phyloP scores from a whole-genome alignment of 2,797 vertebrate genomes.

The Dendrocincla tyrannina region DNA sequence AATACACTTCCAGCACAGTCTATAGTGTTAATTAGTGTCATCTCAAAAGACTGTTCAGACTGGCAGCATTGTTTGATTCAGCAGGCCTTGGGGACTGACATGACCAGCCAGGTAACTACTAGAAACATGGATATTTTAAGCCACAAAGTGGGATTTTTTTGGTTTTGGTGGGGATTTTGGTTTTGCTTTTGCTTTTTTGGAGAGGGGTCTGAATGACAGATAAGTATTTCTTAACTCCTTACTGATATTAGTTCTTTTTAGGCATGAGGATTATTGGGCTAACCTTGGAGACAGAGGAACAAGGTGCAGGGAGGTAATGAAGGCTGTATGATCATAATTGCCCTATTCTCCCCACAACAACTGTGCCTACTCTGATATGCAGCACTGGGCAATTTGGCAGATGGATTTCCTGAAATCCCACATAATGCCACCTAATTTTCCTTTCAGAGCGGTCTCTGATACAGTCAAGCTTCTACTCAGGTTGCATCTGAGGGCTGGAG shows the following conservation, averaged over 20 bases:
- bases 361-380: not conserved
- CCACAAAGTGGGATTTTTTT: not conserved
- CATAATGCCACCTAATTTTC: not conserved
- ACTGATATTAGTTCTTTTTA: not conserved
- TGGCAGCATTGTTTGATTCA: not conserved
- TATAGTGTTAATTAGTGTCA: not conserved
- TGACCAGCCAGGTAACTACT: not conserved
- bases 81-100: not conserved
- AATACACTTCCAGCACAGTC: not conserved
- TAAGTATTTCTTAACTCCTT: not conserved
- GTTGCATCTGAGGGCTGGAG: not conserved
- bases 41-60: not conserved
- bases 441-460: not conserved
- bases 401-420: not conserved
- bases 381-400: not conserved
- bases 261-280: not conserved
- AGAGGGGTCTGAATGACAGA: not conserved
- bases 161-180: not conserved
- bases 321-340: not conserved
- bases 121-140: not conserved
- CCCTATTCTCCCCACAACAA: rapidly evolving
- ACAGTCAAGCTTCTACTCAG: not conserved
- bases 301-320: not conserved
- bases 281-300: not conserved
- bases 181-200: not conserved